A percentile compares a stretch with the other conserved stretches of the same genome.
Conservation (phyloP, 2,888 invertebrate genomes). For the Caenorhabditis drosophilae region DNA sequence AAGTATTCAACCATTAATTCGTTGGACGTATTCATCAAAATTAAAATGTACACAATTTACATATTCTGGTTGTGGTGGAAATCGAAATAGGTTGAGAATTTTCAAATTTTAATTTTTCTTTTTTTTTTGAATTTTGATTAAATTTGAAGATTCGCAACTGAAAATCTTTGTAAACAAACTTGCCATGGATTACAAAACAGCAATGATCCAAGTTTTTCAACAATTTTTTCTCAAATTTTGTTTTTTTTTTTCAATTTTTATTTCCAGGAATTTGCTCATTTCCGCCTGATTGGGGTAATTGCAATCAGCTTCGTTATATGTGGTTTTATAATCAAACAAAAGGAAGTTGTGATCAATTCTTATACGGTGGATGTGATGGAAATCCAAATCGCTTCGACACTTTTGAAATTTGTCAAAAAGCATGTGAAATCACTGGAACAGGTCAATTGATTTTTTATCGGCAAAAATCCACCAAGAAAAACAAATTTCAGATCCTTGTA, state of each 20-base stretch:
- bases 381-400: conserved; percentile 62
- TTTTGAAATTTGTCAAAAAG: conserved; percentile 60
- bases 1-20: conserved; percentile 28
- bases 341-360: conserved; percentile 64
- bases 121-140: not conserved
- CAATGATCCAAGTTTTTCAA: conserved; percentile 44
- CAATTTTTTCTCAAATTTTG: too few species aligned
- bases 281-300: conserved; percentile 63
- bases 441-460: conserved; percentile 22
- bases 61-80: conserved; percentile 55
- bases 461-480: not conserved
- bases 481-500: conserved; percentile 57
- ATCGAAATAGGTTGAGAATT: conserved; percentile 51
- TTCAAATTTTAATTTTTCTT: too few species aligned
- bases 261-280: conserved; percentile 51
- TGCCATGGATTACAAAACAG: conserved; percentile 52
- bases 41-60: conserved; percentile 28
- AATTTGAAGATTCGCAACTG: conserved; percentile 42
- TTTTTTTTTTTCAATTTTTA: conserved; percentile 23
- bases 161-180: conserved; percentile 44
- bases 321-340: conserved; percentile 65
- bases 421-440: conserved; percentile 59
- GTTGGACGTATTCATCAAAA: conserved; percentile 45
- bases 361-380: conserved; percentile 64
- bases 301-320: conserved; percentile 60